phyloP scores from a whole-genome alignment of 2,888 invertebrate species.

The Ommatoiulus sabulosus region DNA sequence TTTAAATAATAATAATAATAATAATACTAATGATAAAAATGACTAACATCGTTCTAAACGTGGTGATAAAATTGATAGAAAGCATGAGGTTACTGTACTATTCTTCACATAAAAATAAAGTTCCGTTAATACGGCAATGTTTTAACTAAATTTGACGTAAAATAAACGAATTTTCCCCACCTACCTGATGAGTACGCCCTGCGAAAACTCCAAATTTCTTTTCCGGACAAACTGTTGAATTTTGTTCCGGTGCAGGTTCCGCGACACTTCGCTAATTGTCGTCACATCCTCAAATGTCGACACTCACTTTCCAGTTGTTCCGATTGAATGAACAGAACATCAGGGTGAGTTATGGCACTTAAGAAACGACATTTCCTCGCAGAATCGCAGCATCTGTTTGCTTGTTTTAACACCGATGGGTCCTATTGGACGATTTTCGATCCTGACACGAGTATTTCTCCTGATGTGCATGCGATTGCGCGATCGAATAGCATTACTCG shows the following conservation, averaged over 20 bases:
- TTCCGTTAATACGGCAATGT: background rate
- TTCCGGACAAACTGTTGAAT: background rate
- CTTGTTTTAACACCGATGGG: constrained; percentile 19
- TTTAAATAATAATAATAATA: too few species aligned
- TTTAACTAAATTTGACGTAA: background rate
- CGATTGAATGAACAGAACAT: constrained; percentile 2
- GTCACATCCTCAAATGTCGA: background rate
- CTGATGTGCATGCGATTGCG: constrained; percentile 49
- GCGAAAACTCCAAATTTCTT: background rate
- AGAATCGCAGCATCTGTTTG: constrained; percentile 47
- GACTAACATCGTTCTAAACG: too few species aligned
- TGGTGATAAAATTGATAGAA: too few species aligned
- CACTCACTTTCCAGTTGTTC: constrained; percentile 9
- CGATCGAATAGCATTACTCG: constrained; percentile 59
- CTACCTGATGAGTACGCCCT: background rate
- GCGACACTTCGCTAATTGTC: background rate
- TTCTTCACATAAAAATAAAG: too few species aligned
- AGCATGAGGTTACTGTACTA: too few species aligned
- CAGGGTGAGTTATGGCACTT: constrained; percentile 9
- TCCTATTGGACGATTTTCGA: constrained; percentile 7
- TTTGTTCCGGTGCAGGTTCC: background rate
- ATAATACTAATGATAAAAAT: too few species aligned
- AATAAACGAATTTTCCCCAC: background rate
- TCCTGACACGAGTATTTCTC: constrained; percentile 51
- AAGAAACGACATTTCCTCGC: constrained; percentile 2